Evolutionary conservation across 2,113 vertebrate species (phyloP), one percentile per base, ranked within the genome.

Genomic region (Ceyx melanurus): DNA sequence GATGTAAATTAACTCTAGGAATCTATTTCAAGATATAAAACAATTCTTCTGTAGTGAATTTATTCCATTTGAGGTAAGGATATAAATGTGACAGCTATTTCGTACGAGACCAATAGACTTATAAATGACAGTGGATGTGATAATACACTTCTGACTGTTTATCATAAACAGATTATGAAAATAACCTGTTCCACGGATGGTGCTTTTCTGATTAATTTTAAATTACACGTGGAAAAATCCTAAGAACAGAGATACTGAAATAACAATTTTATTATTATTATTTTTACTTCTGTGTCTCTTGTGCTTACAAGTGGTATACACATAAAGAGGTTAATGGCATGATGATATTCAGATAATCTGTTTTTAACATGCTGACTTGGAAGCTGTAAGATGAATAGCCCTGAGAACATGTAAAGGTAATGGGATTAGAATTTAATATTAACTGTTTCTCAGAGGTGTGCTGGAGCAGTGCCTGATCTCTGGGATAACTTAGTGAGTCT

Each of bases 341-440:
- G 57, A 66, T 40, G 51, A 54, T 84, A 80, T 92, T 77, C 87
- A 82, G 80, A 89, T 79, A 94, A 93, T 45, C 80, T 70, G 9
- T 70, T 95, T 95, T 81, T 71, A 92, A 93, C 75, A 42, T 76
- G 75, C 56, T 90, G 85, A 80, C 77, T 91, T 80, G 57, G 76
- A 94, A 93, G 68, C 74, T 40, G 50, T 73, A 80, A 92, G 85
- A 93, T 95, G 94, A 95, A 91, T 88, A 93, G 64, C 73, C 74
- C 67, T 43, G 80, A 84, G 73, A 91, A 94, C 57, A 77, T 33
- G 66, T 77, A 72, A 75, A 82, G 42, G 64, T 88, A 95, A 95
- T 56, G 84, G 77, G 86, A 94, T 96, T 91, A 95, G 71, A 83
- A 80, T 89, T 86, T 92, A 90, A 68, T 87, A 68, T 84, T 91